Conservation (phyloP, 2,113 vertebrate species). For the Uria aalge region DNA sequence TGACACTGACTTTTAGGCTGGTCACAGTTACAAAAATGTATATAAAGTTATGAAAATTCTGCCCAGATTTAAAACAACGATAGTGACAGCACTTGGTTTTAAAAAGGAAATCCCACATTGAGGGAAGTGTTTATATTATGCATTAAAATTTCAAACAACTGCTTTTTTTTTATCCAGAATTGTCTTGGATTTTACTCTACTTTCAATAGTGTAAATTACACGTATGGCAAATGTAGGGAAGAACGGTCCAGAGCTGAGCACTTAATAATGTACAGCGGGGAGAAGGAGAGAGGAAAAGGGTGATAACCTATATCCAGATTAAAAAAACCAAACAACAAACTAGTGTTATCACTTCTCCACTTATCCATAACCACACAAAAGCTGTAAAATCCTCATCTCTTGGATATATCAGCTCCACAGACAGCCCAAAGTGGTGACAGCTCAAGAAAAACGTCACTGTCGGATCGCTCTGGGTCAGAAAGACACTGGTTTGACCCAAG, state of each 20-base stretch:
- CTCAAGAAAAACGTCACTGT: not conserved
- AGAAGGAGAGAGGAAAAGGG: not conserved
- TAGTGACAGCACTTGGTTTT: not conserved
- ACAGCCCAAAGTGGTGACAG: not conserved
- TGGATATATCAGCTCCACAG: not conserved
- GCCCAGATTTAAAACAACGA: not conserved
- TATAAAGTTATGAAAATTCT: not conserved
- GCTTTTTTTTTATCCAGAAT: not conserved
- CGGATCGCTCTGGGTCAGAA: fast-evolving
- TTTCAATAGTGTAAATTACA: not conserved
- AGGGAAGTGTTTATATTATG: not conserved
- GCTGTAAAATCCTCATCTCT: not conserved
- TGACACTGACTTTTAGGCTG: not conserved
- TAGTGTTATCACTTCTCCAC: not conserved
- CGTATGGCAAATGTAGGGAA: not conserved
- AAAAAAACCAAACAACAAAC: not conserved
- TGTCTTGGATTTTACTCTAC: not conserved
- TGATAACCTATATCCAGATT: not conserved
- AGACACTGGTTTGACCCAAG: not conserved
- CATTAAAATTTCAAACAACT: not conserved
- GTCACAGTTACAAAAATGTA: not conserved
- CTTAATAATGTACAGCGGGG: not conserved
- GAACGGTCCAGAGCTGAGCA: not conserved
- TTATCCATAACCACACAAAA: fast-evolving
- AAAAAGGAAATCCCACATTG: not conserved